Evolutionary conservation across 2,888 invertebrate species (phyloP).

Genomic region (Rugalucina vietnamica): DNA sequence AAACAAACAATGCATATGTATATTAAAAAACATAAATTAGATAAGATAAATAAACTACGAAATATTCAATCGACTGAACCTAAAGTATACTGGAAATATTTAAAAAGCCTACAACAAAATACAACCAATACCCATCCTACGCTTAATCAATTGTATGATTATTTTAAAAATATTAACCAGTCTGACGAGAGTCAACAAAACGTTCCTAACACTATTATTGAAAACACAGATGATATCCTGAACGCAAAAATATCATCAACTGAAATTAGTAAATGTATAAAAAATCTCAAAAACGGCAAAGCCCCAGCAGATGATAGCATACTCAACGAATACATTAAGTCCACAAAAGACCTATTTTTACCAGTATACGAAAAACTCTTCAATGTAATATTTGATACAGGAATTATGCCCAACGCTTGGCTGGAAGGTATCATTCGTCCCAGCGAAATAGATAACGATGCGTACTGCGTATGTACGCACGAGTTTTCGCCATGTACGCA

Average conservation of each 20-base stretch:
- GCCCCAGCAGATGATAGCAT: too few species aligned
- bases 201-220: not conserved
- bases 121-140: not conserved
- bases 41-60: not conserved
- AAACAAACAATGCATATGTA: conserved; percentile 17
- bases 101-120: not conserved
- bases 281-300: too few species aligned
- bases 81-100: conserved; percentile 16
- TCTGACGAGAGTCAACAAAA: not conserved
- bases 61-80: not conserved
- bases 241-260: not conserved
- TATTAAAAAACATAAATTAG: not conserved
- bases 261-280: not conserved
- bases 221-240: not conserved
- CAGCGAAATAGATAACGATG: too few species aligned
- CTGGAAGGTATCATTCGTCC: too few species aligned
- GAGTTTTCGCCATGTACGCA: too few species aligned
- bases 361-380: too few species aligned
- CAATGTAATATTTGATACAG: too few species aligned
- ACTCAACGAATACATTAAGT: too few species aligned
- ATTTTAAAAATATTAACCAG: conserved; percentile 10
- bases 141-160: not conserved
- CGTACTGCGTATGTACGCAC: too few species aligned
- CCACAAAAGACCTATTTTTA: too few species aligned
- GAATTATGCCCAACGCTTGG: too few species aligned